Evolutionary conservation across 2,888 invertebrate species (phyloP).

Genomic region (Carcina quercana): DNA sequence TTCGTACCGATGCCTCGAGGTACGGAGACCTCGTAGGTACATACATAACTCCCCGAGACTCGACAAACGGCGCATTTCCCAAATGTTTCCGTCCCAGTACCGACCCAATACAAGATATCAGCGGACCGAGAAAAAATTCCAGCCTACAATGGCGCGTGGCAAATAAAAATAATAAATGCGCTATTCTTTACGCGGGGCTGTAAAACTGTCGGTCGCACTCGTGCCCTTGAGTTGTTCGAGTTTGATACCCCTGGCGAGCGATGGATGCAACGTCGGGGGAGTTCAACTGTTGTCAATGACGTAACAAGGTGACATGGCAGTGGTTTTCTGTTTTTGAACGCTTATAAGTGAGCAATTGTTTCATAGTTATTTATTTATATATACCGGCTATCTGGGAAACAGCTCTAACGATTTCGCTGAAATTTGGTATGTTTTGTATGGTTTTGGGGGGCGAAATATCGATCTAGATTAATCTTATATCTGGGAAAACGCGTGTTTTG

Average conservation of each 20-base stretch:
- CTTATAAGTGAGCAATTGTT: too few species aligned
- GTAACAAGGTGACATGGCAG: too few species aligned
- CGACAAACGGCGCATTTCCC: slow-evolving; percentile 12
- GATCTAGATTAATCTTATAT: too few species aligned
- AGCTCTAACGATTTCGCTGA: too few species aligned
- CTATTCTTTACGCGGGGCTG: slow-evolving; percentile 64
- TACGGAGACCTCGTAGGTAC: too few species aligned
- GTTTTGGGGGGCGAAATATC: too few species aligned
- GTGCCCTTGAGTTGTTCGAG: slow-evolving; percentile 45
- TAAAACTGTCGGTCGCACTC: slow-evolving; percentile 62
- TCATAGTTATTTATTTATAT: too few species aligned
- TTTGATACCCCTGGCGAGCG: slow-evolving; percentile 31
- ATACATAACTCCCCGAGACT: too few species aligned
- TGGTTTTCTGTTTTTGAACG: slow-evolving; percentile 5
- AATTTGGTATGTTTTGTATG: too few species aligned
- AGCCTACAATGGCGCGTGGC: slow-evolving; percentile 44
- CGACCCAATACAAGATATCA: slow-evolving; percentile 51
- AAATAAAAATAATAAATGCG: slow-evolving; percentile 71
- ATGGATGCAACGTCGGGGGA: slow-evolving; percentile 33
- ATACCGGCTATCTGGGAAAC: too few species aligned
- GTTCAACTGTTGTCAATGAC: slow-evolving; percentile 24
- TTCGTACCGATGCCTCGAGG: too few species aligned
- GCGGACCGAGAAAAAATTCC: slow-evolving; percentile 40
- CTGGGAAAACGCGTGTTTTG: too few species aligned
- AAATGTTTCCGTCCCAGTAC: slow-evolving; percentile 19